Evolutionary conservation across 2,113 vertebrate species (phyloP), one percentile per base, ranked within the genome.

Genomic region (Varanus salvator): DNA sequence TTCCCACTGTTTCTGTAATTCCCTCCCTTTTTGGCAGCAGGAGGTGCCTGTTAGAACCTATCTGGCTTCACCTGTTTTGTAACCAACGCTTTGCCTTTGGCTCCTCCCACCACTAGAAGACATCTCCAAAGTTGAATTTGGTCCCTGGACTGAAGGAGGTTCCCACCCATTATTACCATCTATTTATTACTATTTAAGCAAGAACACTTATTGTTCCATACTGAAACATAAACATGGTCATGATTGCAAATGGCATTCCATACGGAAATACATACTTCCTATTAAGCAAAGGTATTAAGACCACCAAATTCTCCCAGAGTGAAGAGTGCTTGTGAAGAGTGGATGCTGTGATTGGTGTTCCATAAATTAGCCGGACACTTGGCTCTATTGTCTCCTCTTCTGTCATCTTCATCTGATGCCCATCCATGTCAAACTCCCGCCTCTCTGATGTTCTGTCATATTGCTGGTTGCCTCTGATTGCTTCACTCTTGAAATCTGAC

Each of bases 401-500:
- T 17, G 54, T 17, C 57, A 38, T 66, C 76, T 80, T 25, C 17
- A 31, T 87, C 66, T 69, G 64, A 71, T 29, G 21, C 21, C n/a
- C 48, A 31, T 15, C 6, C 25, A 60, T 29, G 27, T 48, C 34
- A 44, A 44, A 64, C 57, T 80, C 57, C 74, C 52, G 54, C 34
- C 29, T 82, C n/a, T 19, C 23, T 81, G 87, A 60, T 19, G 72
- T 31, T 23, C 66, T 4, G 23, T 44, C 74, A 82, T 44, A 50
- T 60, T 82, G 68, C n/a, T 4, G 15, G 25, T 57, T 34, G 68
- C 34, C 17, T 80, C 29, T n/a, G 84, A 34, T 84, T 83, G 25
- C 64, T 82, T 90, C 44, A 44, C 15, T 85, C 80, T 77, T 76
- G 81, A 91, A 90, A 90, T 52, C 80, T 82, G 74, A 54, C 60